Base-by-base conservation (phyloP, 2,113 vertebrate genomes). In the Sylvietta virens region DNA sequence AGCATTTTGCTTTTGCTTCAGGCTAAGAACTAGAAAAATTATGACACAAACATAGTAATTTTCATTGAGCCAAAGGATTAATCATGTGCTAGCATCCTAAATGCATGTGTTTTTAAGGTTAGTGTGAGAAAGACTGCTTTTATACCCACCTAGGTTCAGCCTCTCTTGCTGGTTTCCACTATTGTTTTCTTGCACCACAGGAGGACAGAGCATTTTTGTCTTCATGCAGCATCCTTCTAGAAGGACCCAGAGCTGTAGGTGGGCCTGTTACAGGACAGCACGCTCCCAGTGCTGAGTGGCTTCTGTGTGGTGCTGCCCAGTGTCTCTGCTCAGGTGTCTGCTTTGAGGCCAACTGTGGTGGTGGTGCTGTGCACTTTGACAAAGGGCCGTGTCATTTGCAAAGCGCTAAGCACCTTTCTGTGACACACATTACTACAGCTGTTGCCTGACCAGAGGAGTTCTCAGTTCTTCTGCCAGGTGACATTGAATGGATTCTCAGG, bases 261-360 rank as follows among this genome's bases (percentile, higher is more conserved):
- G 70, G 27, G 39, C 17, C 11, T 88, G 6, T 62, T 78, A 44
- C 2, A 58, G 67, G 69, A 66, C 26, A 62, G 42, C 15, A 69
- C 0, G 0, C n/a, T 73, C 8, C 9, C 10, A 24, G 35, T 16
- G 35, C n/a, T 81, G 54, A 39, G 13, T 62, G 26, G 42, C 42
- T 88, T 58, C 57, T 66, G 9, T 42, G 33, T 0, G 0, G 37
- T 86, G 57, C 58, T 76, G 44, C 61, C 11, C 48, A 26, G 20
- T 37, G 28, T 57, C 8, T 53, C 45, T 88, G 26, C 33, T 56
- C 21, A 39, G 20, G 8, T 28, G 24, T 60, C 65, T 78, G n/a
- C 23, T 4, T 0, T 47, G 44, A 74, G 47, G 57, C 82, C 21
- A 20, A 11, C 13, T 53, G 13, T 0, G n/a, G n/a, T n/a, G n/a